Evolutionary conservation across 2,888 invertebrate species (phyloP), one percentile per base, ranked within the genome.

Genomic region (Creontiades dilutus): DNA sequence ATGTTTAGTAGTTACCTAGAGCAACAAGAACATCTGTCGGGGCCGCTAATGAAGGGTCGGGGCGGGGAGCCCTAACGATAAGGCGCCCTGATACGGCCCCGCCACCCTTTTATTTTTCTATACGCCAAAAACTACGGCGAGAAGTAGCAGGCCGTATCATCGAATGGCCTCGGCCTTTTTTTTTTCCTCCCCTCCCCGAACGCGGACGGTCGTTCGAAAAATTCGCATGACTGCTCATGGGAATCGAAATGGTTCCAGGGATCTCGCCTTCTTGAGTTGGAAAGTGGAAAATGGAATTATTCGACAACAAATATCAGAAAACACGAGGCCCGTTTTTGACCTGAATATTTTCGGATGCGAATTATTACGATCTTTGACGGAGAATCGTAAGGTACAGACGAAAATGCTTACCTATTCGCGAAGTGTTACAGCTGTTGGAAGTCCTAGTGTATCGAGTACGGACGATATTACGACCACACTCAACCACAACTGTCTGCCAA

Each of bases 1-100:
- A 80, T 80, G 78, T 80, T 80, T 80, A 68, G 23, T 80, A 80
- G 78, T 80, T 80, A 80, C 78, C 78, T 80, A 80, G 46, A 47
- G 78, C 78, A 47, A 37, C 47, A 16, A 47, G 78, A 80, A 80
- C 78, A 80, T 80, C 78, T 80, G 78, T 47, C 47, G 78, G 13
- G 78, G 46, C 78, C 46, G 46, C 78, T 37, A 80, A 80, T 80
- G 78, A 37, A 46, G 78, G 78, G 78, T 13, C 0, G 19, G 68
- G 28, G 78, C 5, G n/a, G 16, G 37, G 75, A 13, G 16, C 46
- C 78, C 46, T 16, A 37, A n/a, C 47, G 47, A 80, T 80, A 80
- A 80, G 46, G 16, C 78, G 46, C n/a, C 46, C 78, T 47, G 78
- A 80, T 80, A 80, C 78, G 5, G 11, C 23, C 68, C 23, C 7